Evolutionary conservation across 2,888 invertebrate genomes (phyloP), one percentile per base, ranked within the genome.

Genomic region (Gasteruption jaculator): DNA sequence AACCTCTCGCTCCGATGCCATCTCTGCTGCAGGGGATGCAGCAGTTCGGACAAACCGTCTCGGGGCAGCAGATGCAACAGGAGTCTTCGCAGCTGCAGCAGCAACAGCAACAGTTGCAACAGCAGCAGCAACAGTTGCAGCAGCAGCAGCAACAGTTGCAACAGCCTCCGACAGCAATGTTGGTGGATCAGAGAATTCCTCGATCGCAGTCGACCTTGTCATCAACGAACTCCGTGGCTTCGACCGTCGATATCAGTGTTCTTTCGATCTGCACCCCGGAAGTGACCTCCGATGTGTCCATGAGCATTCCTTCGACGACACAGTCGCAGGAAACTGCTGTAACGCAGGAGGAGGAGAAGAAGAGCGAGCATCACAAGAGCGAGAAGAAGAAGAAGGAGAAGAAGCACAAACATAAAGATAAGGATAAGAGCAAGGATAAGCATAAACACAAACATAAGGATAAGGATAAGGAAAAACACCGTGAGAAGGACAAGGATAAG

Each of bases 361-460:
- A 64, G 36, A 50, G 48, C 16, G 66, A 66, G 21, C 68, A 67
- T 24, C 65, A 68, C 26, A 71, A 68, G 37, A 60, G 57, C 3
- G 60, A 60, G n/a, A 60, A 60, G 29, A 60, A 60, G 29, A 45
- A 20, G 5, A 52, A 56, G 11, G 52, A 59, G 10, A 57, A 56
- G 10, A 60, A 60, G 27, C 51, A 60, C 4, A 60, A 47, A 24
- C 45, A 47, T 46, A 45, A 41, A 21, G 57, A 61, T 26, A 65
- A 67, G 37, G 65, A 76, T 60, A 86, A 86, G 56, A 86, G 85
- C 71, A 86, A 84, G 66, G 80, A 81, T 54, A 86, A 86, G 68
- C 85, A 85, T 65, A 86, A 86, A 73, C 83, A 86, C 63, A 86
- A 85, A 68, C 82, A 85, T 57, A 86, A 85, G 65, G 81, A 81